Percentiles rank a stretch among this genome's conserved stretches.
phyloP scores from a whole-genome alignment of 23 tunicate species.

The Halocynthia roretzi region DNA sequence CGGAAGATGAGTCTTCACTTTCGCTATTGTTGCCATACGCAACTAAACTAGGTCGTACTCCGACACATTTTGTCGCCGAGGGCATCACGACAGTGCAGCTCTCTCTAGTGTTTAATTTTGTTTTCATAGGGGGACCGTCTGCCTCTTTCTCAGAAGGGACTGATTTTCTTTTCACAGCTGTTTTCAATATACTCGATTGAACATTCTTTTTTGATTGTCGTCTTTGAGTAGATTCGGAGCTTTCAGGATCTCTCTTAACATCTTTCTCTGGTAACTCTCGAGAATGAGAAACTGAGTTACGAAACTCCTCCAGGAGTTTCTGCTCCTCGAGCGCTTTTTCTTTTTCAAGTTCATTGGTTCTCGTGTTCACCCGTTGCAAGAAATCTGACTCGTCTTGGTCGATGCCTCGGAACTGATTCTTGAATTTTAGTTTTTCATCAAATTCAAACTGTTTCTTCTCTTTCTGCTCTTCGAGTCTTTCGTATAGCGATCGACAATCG shows the following conservation, averaged over 20 bases:
- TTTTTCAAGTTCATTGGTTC: conserved; percentile 40
- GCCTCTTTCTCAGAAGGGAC: not conserved
- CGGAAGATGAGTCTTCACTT: conserved; percentile 20
- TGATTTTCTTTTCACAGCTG: conserved; percentile 31
- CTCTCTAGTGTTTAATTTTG: not conserved
- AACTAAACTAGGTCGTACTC: conserved; percentile 51
- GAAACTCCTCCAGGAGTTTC: conserved; percentile 55
- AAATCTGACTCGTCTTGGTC: conserved; percentile 77
- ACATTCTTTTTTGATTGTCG: not conserved
- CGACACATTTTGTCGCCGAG: conserved; percentile 40
- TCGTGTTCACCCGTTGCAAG: conserved; percentile 39
- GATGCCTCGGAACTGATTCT: conserved; percentile 91
- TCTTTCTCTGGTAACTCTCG: conserved; percentile 16
- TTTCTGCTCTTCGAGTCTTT: conserved; percentile 80
- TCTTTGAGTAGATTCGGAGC: conserved; percentile 1
- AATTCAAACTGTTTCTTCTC: conserved; percentile 87
- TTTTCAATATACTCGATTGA: conserved; percentile 13
- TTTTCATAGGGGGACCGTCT: too few species aligned
- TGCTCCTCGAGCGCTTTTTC: conserved; percentile 44
- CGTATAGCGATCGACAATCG: conserved; percentile 72
- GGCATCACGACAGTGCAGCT: conserved; percentile 24
- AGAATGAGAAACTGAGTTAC: conserved; percentile 33
- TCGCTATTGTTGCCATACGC: conserved; percentile 33
- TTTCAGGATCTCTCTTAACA: not conserved
- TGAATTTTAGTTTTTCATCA: conserved; percentile 76